Percentiles rank a stretch among this genome's conserved stretches.
Evolutionary conservation across 1,140 invertebrate genomes (phyloP).

Genomic region (Aphaenogaster floridana): DNA sequence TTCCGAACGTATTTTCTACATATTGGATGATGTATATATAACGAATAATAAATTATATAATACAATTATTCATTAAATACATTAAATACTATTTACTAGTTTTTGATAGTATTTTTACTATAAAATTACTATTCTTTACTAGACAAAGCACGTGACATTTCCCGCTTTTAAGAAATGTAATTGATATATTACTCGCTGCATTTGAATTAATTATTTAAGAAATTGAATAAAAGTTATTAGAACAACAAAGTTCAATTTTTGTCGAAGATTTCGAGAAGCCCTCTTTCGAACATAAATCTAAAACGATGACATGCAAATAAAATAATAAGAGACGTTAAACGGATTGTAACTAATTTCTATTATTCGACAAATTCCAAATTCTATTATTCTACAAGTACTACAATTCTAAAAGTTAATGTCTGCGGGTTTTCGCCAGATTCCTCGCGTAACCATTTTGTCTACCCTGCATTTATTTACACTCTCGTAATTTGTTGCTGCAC

Average conservation of each 20-base stretch:
- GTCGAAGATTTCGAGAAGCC: not conserved
- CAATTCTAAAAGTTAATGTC: not conserved
- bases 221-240: not conserved
- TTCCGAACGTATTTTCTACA: not conserved
- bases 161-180: not conserved
- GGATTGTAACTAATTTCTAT: not conserved
- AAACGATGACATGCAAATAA: not conserved
- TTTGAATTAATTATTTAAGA: not conserved
- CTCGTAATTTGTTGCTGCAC: not conserved
- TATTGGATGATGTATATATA: not conserved
- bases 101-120: not conserved
- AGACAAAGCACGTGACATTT: not conserved
- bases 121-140: not conserved
- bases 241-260: not conserved
- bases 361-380: not conserved
- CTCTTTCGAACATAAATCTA: not conserved
- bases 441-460: not conserved
- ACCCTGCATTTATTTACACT: not conserved
- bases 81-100: not conserved
- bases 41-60: not conserved
- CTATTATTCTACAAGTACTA: not conserved
- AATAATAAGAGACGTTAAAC: not conserved
- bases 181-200: not conserved
- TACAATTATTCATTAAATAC: not conserved
- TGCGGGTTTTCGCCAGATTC: not conserved